Evolutionary conservation across 2,797 vertebrate species (phyloP).

Genomic region (Falco peregrinus): DNA sequence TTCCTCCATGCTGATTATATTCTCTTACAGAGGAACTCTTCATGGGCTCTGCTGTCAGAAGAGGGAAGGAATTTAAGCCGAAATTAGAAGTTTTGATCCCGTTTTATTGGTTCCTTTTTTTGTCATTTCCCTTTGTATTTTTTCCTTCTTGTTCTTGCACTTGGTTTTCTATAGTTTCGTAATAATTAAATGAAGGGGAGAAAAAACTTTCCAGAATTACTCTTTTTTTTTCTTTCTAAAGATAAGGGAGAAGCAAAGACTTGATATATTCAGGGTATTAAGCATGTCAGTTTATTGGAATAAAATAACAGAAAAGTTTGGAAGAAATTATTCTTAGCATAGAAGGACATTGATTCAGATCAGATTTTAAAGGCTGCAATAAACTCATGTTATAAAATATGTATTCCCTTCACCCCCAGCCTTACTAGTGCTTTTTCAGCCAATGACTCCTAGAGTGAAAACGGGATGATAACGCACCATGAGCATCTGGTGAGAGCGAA

Average conservation of each 20-base stretch:
- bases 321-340: background rate
- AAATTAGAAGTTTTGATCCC: background rate
- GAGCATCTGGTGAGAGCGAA: conserved; percentile 47
- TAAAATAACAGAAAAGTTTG: background rate
- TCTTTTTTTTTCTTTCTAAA: background rate
- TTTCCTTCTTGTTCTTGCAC: background rate
- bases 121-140: background rate
- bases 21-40: background rate
- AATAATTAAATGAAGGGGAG: background rate
- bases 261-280: background rate
- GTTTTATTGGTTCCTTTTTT: background rate
- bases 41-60: background rate
- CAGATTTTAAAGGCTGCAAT: background rate
- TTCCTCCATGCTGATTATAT: background rate
- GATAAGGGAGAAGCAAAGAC: background rate
- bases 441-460: conserved; percentile 17
- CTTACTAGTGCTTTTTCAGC: conserved; percentile 1
- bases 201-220: background rate
- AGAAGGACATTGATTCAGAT: background rate
- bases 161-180: background rate
- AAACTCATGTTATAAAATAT: conserved; percentile 18
- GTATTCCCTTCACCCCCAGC: background rate
- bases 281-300: background rate
- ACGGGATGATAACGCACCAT: background rate
- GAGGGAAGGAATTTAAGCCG: background rate